A percentile compares a stretch with the other conserved stretches of the same genome.
Evolutionary conservation across 2,888 invertebrate genomes (phyloP).

Genomic region (Drosophila antonietae): DNA sequence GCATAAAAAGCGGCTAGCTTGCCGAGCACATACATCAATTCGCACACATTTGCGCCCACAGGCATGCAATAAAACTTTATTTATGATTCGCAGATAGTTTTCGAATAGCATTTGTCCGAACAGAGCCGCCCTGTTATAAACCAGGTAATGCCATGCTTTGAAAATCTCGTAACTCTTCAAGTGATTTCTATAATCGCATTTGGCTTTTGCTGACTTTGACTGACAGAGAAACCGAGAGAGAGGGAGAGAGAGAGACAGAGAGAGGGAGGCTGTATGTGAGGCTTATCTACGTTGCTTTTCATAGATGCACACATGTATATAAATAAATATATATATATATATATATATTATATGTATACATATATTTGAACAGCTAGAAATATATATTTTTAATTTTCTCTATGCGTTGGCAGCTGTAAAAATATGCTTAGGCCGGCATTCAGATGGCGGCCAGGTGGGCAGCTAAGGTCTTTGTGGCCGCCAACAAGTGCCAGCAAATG

Average conservation of each 20-base stretch:
- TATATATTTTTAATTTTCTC: slow-evolving; percentile 44
- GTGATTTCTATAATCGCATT: slow-evolving; percentile 48
- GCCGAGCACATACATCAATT: slow-evolving; percentile 3
- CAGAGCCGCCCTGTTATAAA: not conserved
- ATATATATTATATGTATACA: not conserved
- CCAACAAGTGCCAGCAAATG: slow-evolving; percentile 74
- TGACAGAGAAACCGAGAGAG: too few relatives aligned
- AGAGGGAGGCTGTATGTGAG: not conserved
- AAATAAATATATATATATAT: not conserved
- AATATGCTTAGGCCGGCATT: slow-evolving; percentile 44
- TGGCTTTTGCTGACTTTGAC: slow-evolving; percentile 21
- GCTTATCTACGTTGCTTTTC: slow-evolving; percentile 9
- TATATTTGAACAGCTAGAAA: not conserved
- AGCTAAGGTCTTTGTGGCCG: slow-evolving; percentile 28
- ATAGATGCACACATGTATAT: not conserved
- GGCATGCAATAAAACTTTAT: slow-evolving; percentile 13
- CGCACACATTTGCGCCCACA: slow-evolving; percentile 10
- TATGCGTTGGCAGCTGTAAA: slow-evolving; percentile 13
- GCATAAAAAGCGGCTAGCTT: slow-evolving; percentile 2
- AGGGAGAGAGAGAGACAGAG: not conserved
- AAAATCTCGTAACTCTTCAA: slow-evolving; percentile 31
- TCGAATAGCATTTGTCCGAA: slow-evolving; percentile 1
- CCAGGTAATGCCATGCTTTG: slow-evolving; percentile 25
- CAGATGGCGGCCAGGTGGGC: slow-evolving; percentile 7
- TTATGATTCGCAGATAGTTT: slow-evolving; percentile 10